Conservation (phyloP, 2,888 invertebrate genomes). For the Chrysolina oricalcia region DNA sequence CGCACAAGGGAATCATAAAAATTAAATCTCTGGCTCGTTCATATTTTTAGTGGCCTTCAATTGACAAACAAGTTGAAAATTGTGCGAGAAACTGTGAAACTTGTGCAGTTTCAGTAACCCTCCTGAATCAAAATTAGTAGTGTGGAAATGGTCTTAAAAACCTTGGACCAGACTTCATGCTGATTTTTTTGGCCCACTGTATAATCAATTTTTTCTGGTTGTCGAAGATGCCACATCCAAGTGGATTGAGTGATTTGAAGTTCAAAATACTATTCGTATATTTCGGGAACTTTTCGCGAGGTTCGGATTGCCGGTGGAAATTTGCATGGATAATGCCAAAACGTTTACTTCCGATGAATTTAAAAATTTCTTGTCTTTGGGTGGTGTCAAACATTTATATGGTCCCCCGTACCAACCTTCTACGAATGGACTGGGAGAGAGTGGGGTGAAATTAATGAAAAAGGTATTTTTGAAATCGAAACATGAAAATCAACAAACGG, state of each 20-base stretch:
- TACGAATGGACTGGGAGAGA: neutral
- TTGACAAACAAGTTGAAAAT: neutral
- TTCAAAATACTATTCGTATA: neutral
- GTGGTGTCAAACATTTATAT: neutral
- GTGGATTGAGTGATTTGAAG: neutral
- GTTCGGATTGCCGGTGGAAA: slow-evolving; percentile 22
- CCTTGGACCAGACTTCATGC: neutral
- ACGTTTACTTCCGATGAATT: slow-evolving; percentile 8
- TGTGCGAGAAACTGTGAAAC: neutral
- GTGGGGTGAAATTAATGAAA: slow-evolving; percentile 12
- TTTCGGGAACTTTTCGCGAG: slow-evolving; percentile 13
- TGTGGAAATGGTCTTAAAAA: neutral
- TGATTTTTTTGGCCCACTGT: slow-evolving; percentile 28
- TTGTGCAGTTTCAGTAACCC: neutral
- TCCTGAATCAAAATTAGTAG: neutral
- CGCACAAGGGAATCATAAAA: neutral
- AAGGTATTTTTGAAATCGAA: neutral
- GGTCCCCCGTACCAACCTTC: neutral
- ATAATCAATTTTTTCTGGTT: neutral
- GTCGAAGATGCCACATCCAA: neutral
- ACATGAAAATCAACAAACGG: neutral
- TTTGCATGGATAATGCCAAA: slow-evolving; percentile 23
- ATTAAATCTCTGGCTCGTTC: neutral
- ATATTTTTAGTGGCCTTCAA: neutral
- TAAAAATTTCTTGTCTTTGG: neutral